Evolutionary conservation across 2,888 invertebrate species (phyloP), one percentile per base, ranked within the genome.

Genomic region (Aphrophora alni): DNA sequence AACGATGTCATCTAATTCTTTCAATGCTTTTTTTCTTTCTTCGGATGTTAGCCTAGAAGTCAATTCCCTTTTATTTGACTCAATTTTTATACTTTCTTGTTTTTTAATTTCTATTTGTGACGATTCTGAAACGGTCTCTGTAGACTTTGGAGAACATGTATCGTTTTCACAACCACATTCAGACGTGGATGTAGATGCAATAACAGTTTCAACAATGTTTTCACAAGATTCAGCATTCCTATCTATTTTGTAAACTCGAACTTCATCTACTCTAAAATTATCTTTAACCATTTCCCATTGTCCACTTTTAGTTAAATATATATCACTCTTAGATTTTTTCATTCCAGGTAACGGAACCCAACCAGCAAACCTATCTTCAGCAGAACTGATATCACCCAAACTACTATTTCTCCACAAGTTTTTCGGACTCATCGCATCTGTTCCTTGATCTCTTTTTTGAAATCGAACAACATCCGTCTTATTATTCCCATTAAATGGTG

Each of bases 1-100:
- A 12, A 85, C 84, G 26, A 85, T 86, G 77, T 86, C 86, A 76
- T 86, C 85, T 4, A 86, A 82, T 81, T 86, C 86, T 79, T 82
- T 84, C 24, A 86, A 80, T 14, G 85, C 85, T 83, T 83, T 84
- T 51, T 85, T 82, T 7, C 84, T 82, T 81, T 86, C 86, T 84
- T 85, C 85, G 38, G 83, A 80, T 24, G 85, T 84, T 24, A 86
- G 76, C 79, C 81, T 80, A 27, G 80, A 80, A 21, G 26, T n/a
- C 17, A 51, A 5, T 71, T 73, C 24, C n/a, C 44, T 17, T 69
- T 51, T 25, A 27, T n/a, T n/a, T 14, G 28, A 8, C 17, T 76
- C 33, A 21, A 51, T 75, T 80, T 79, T 74, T 14, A 28, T 28
- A 71, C 14, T 12, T 14, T 33, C 17, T 33, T 51, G 77, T 72